Conservation (phyloP, 1,140 invertebrate species). For the Berghia stephanieae region DNA sequence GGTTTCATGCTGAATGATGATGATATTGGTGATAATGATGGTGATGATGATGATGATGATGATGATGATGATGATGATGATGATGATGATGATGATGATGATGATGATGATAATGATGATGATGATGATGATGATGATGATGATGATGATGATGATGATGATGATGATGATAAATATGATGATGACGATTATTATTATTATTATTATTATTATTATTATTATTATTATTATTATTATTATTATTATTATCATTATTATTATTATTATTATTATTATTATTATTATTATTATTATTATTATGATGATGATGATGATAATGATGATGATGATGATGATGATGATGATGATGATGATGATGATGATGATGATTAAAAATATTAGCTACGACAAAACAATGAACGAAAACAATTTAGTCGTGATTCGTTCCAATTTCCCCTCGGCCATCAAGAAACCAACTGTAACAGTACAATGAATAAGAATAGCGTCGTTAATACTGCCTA, state of each 20-base stretch:
- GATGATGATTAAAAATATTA: neutral
- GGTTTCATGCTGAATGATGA: neutral
- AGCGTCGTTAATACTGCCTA: neutral
- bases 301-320: conserved; percentile 6
- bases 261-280: too few relatives aligned
- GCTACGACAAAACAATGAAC: neutral
- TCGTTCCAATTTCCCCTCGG: neutral
- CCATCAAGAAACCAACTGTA: neutral
- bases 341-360: neutral
- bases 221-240: too few relatives aligned
- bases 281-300: neutral
- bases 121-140: conserved; percentile 1
- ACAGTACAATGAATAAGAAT: neutral
- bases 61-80: too few relatives aligned
- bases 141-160: conserved; percentile 9
- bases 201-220: too few relatives aligned
- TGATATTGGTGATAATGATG: too few relatives aligned
- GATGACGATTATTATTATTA: too few relatives aligned
- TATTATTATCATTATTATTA: too few relatives aligned
- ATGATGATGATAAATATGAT: too few relatives aligned
- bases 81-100: too few relatives aligned
- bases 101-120: too few relatives aligned
- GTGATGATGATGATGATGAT: too few relatives aligned
- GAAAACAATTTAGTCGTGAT: too few relatives aligned
- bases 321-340: conserved; percentile 9